Evolutionary conservation across 2,888 invertebrate species (phyloP), one percentile per base, ranked within the genome.

Genomic region (Protodeltote pygarga): DNA sequence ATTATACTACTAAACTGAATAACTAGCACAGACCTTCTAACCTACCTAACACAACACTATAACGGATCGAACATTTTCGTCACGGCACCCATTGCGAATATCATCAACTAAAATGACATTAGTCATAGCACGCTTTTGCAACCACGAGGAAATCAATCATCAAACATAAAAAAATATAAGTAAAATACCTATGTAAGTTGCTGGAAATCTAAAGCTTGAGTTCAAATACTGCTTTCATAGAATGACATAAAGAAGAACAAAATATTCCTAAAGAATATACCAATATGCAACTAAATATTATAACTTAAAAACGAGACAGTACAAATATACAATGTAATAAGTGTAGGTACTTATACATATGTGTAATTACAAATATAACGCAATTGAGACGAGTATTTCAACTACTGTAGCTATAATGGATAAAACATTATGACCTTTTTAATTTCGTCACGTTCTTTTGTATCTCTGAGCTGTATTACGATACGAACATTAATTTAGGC

Each of bases 11-110:
- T 19, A 10, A 33, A 24, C 38, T 44, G 20, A 41, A 24, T 38
- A 53, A 27, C 35, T 61, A 55, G 38, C 45, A 40, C 28, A 50
- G 64, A 48, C 67, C 64, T 58, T 67, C 59, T 65, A 50, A 63
- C 63, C 63, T 29, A 35, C 37, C 59, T 55, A 47, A 41, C 58
- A 65, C 49, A 67, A 58, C 25, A 17, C 42, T 38, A 35, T 35
- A 14, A 46, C 45, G 33, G 32, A 21, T 19, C 38, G 23, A 42
- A 15, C 13, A 39, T 40, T 63, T 65, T 63, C 59, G 47, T 63
- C 59, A 66, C 25, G 27, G 42, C 19, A 33, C 19, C 50, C 34
- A 45, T 49, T 44, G 41, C 47, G 44, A 45, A 42, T 48, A 54
- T 35, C 40, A 27, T 14, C n/a, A n/a, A 28, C 35, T 37, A 19